Base-by-base conservation (phyloP, 2,797 vertebrate species). In the Thaleichthys pacificus region DNA sequence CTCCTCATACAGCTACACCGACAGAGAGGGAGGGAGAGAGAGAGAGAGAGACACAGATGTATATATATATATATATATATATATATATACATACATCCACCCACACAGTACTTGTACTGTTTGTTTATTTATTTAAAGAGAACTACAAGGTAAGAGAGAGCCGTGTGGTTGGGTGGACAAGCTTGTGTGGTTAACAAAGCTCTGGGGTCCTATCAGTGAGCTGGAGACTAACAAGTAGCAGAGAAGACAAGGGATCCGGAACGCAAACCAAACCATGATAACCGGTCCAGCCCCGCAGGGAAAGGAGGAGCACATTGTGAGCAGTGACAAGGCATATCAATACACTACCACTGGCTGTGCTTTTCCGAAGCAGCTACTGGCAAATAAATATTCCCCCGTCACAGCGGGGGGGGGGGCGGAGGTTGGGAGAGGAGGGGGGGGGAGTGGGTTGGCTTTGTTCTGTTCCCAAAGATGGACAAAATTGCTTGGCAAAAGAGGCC, bases 391-490 rank as follows among this genome's bases (percentile, higher is more conserved):
- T 22, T 26, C 17, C 1, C 2, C 42, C 64, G 74, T 58, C 69
- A 72, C 3, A 26, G 19, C 17, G 26, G 24, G 54, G n/a, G 32
- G 26, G 24, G 54, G n/a, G 32, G 15, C 5, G 42, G 42, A 12
- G 11, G 42, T 47, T 14, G 42, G 42, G 3, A 47, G 42, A 2
- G 42, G 42, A 42, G 42, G 11, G 42, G 42, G 42, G 30, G 30
- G 3, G 8, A 6, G 9, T 5, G 35, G 24, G 24, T 24, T 24
- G 24, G 35, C 51, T 1, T 61, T 58, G 65, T 75, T 82, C 64
- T 74, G 49, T n/a, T 83, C 70, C 60, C 80, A 68, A 22, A 35
- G 69, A 57, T 71, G 6, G 21, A 61, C 61, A 30, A 70, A 71
- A 78, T 68, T 61, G 58, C 73, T 74, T 71, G 75, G 42, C 47